Evolutionary conservation across 2,888 invertebrate genomes (phyloP), one percentile per base, ranked within the genome.

Genomic region (Acanthosepion esculentum): DNA sequence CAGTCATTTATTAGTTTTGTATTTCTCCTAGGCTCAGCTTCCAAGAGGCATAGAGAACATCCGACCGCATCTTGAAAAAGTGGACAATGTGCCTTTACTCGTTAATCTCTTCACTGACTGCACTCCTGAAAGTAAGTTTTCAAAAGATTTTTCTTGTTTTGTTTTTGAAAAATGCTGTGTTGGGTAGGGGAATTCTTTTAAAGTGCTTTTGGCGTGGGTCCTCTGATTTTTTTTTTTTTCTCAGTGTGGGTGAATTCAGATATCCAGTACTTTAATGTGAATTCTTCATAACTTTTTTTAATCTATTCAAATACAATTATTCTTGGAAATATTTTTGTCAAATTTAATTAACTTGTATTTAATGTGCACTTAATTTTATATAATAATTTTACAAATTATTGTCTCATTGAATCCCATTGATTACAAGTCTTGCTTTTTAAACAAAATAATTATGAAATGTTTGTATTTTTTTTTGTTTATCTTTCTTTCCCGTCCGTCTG

Each of bases 81-180:
- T 99, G 94, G 99, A 99, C 98, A 99, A 99, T 98, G 99, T 99
- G 94, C 99, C 99, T 10, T 98, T 99, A 59, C 98, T 99, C 94
- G 99, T 99, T 41, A 99, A 99, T 0, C 98, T 99, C 26, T 99
- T 99, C 97, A 99, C 99, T 0, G 99, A 99, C 98, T 99, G 99
- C 98, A 99, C 98, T 2, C 98, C 99, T n/a, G 98, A 98, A 95
- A 96, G 97, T 97, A 95, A 96, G 97, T 95, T 15, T 55, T 10
- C 41, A n/a, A 48, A 5, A 94, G 3, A 8, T 94, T 94, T 41
- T 29, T 91, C 23, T 4, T 91, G 12, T 33, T 41, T 91, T n/a
- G 23, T 91, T n/a, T n/a, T 15, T 48, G 15, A 53, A 53, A 15
- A 55, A 55, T 55, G 15, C 20, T 55, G 55, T 18, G 4, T 18